Evolutionary conservation across 2,113 vertebrate genomes (phyloP).

Genomic region (Coptodon bakossiorum): DNA sequence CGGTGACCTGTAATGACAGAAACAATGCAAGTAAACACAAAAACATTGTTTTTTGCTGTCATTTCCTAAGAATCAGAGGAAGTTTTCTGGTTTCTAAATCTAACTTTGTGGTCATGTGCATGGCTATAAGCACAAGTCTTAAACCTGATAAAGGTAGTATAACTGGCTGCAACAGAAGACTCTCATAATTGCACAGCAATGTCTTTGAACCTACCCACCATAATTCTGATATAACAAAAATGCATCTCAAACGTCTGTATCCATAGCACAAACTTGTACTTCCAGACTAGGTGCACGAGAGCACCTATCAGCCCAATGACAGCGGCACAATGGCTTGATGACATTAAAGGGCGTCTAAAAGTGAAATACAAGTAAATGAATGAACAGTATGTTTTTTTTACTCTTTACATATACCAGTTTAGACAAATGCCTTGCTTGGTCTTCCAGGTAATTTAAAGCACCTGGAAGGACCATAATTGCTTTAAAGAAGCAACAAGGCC

Average conservation of each 20-base stretch:
- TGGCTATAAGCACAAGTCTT: not conserved
- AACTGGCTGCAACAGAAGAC: not conserved
- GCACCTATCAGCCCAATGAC: not conserved
- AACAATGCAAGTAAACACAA: not conserved
- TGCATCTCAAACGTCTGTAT: not conserved
- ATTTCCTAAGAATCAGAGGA: not conserved
- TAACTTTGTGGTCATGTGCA: not conserved
- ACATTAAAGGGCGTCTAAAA: not conserved
- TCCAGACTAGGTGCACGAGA: not conserved
- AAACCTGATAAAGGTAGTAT: not conserved
- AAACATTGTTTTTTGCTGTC: not conserved
- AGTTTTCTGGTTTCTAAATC: not conserved
- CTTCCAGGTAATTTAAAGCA: not conserved
- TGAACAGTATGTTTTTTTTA: not conserved
- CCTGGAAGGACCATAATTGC: constrained; percentile 21
- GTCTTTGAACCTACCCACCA: not conserved
- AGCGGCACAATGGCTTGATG: not conserved
- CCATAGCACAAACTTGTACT: not conserved
- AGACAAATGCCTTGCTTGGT: not conserved
- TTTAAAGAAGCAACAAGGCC: constrained; percentile 33
- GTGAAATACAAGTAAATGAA: not conserved
- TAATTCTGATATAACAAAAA: not conserved
- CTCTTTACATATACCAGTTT: not conserved
- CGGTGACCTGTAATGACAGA: not conserved
- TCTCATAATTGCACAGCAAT: not conserved